Conservation (phyloP, 2,888 invertebrate genomes). For the Lepidocyrtinus sp. region DNA sequence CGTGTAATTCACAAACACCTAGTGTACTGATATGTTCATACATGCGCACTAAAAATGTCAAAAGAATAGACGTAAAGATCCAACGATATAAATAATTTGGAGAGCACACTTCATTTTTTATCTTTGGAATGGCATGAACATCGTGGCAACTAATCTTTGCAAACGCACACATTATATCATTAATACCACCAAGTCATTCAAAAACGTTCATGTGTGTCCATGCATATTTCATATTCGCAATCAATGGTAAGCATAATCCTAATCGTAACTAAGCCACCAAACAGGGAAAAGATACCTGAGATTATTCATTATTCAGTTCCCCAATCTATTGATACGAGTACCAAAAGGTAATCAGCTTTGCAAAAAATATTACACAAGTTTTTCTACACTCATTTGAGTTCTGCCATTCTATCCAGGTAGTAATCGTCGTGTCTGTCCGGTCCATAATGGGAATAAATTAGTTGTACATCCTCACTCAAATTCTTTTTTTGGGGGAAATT, state of each 20-base stretch:
- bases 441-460: constrained; percentile 40
- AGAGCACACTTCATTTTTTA: background rate
- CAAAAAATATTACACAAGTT: constrained; percentile 25
- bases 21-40: too few relatives aligned
- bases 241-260: constrained; percentile 11
- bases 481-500: constrained; percentile 32
- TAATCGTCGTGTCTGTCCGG: too few relatives aligned
- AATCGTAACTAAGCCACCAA: too few relatives aligned
- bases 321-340: too few relatives aligned
- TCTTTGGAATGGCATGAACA: background rate
- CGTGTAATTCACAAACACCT: too few relatives aligned
- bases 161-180: background rate
- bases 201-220: constrained; percentile 5
- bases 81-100: background rate
- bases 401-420: background rate
- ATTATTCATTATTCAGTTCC: too few relatives aligned
- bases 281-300: too few relatives aligned
- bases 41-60: background rate
- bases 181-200: background rate
- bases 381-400: background rate
- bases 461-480: constrained; percentile 43
- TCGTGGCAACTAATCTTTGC: too few relatives aligned
- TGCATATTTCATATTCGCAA: constrained; percentile 16
- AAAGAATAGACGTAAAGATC: background rate
- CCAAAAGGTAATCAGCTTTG: background rate